Evolutionary conservation across 1,140 invertebrate genomes (phyloP), one percentile per base, ranked within the genome.

Genomic region (Drosophila ohnishii): DNA sequence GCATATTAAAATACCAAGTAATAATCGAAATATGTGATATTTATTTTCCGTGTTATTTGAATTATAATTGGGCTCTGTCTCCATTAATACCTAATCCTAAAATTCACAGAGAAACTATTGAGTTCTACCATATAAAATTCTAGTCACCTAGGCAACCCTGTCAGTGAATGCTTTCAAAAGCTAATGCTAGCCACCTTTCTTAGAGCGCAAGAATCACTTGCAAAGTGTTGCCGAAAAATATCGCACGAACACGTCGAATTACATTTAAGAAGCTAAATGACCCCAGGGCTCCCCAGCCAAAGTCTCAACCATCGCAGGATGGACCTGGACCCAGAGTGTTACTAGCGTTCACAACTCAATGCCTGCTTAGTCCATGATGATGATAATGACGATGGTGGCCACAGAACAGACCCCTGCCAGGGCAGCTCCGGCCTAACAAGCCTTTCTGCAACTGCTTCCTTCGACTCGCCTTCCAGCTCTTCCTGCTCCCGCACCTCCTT

Each of bases 241-340:
- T 74, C 73, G 60, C 77, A 75, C 80, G 76, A 87, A 87, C 83
- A 87, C 83, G 83, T 83, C 73, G 79, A 87, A 87, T 80, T 83
- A 74, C 71, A 79, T 87, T 88, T 75, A 84, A 88, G 88, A 88
- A 90, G 88, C 88, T 70, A 88, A 85, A 82, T 88, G 88, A 90
- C 88, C 88, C 74, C 40, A 56, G 79, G 88, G 77, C 37, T 66
- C 50, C 51, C 48, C 44, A 48, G 30, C 34, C 14, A 35, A 10
- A 51, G 10, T 14, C n/a, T 35, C 10, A 71, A 32, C 22, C 3
- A 63, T 14, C 28, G 14, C 10, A 34, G 22, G 39, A 32, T 25
- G 61, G 40, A 37, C 51, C 22, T 34, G 45, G 11, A 37, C n/a
- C 39, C n/a, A 39, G 25, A 22, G 25, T 72, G 25, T 72, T 56